Base-by-base conservation (phyloP, 2,888 invertebrate species). In the Arrhopalites spinosus region DNA sequence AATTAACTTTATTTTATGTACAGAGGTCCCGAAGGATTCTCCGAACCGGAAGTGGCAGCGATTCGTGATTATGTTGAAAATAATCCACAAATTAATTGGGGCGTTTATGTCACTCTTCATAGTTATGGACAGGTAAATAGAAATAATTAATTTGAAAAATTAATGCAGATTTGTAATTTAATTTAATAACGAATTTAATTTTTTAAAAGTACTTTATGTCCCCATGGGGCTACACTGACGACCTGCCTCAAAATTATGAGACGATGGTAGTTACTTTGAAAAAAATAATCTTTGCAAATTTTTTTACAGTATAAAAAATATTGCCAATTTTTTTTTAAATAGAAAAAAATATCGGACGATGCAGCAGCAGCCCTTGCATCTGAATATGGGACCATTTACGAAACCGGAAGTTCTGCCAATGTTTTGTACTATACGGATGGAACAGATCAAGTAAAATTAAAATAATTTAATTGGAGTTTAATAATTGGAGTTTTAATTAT, bases 41-140 rank as follows among this genome's bases (percentile, higher is more conserved):
- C 93, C 7, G 93, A 93, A 83, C 91, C 91, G 0, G 93, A 93
- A 86, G 91, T 91, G 0, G 87, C 88, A 79, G 90, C 91, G 0
- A 87, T 91, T 36, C 89, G 91, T 0, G 88, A 89, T 13, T 74
- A 61, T 29, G 45, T 74, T 1, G 15, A 25, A 7, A 75, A 73
- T n/a, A 69, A 30, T 30, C 7, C 30, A 1, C 36, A 29, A 20
- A 61, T 59, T 29, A 69, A 69, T 23, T 69, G 68, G 69, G 27
- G 25, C 2, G 74, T 69, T 25, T 74, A 74, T 47, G 2, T 74
- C 0, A 74, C 74, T 8, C 11, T 74, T 7, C 74, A 74, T 45
- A 74, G 74, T 20, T 74, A 74, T 45, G 66, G 67, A 13, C 66
- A 73, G 66, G 73, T 73, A 43, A 8, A 45, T 43, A 43, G 13